These are phyloP conservation scores for Corynorhinus townsendii DNA, from an alignment of 2,113 vertebrate genomes.

Conservation along the genomic window DNA sequence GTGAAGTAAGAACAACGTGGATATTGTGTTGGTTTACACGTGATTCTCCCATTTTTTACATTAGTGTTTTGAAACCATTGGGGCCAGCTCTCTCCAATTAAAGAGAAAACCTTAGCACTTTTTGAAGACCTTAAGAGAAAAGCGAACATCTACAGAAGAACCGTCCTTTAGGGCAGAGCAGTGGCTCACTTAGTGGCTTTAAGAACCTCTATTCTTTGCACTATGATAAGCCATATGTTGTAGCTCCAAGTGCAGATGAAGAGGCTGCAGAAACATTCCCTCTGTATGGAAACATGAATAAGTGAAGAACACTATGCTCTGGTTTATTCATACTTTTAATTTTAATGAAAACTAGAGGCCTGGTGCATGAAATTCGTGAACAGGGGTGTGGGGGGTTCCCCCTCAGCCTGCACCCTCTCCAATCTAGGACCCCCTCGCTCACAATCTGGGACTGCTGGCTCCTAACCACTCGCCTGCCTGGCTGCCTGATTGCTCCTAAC, in stretches of 20 bases:
- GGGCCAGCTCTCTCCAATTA: not conserved
- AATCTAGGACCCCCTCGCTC: too few species aligned
- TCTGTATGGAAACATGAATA: not conserved
- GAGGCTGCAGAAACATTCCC: not conserved
- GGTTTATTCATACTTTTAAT: not conserved
- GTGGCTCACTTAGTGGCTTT: not conserved
- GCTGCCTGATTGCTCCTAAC: too few species aligned
- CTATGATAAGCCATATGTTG: not conserved
- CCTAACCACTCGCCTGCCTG: too few species aligned
- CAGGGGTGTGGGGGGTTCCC: too few species aligned
- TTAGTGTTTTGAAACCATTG: not conserved
- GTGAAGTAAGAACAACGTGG: not conserved
- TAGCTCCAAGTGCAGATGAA: not conserved
- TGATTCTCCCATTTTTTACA: not conserved
- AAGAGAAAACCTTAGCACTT: conserved; percentile 8
- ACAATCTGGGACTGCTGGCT: too few species aligned
- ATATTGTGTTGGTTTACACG: not conserved
- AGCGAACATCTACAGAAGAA: not conserved
- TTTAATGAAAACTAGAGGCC: not conserved
- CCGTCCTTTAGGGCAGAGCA: not conserved
- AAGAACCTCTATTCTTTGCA: not conserved
- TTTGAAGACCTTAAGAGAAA: conserved; percentile 17
- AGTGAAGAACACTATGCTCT: not conserved
- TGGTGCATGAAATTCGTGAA: too few species aligned
- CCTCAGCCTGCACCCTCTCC: too few species aligned